Conservation (phyloP, 35 echinoderm and acorn worm species). For the Lytechinus variegatus region DNA sequence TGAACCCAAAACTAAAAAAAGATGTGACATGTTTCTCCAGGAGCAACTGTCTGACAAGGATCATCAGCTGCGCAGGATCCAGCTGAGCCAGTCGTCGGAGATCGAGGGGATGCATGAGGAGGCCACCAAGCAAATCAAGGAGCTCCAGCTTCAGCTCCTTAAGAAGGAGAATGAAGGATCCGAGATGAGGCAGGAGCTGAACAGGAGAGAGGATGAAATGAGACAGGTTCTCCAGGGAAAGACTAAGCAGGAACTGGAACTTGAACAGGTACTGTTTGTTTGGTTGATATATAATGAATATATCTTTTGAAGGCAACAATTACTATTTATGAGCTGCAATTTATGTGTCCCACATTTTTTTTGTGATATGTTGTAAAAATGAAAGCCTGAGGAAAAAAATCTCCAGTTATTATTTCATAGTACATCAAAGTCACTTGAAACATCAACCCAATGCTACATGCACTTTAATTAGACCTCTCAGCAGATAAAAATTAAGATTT, state of each 20-base stretch:
- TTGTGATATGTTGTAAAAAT: no score
- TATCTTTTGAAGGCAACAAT: no score
- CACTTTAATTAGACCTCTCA: no score
- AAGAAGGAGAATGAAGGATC: conserved; percentile 77
- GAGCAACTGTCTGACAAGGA: conserved; percentile 77
- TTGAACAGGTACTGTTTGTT: conserved; percentile 63
- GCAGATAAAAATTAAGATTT: no score
- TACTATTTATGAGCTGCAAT: no score
- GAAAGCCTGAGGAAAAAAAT: no score
- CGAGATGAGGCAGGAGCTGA: conserved; percentile 63
- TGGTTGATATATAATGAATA: neutral
- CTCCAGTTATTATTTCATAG: no score
- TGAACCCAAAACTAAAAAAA: neutral
- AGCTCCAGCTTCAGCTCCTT: conserved; percentile 63
- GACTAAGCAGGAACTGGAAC: conserved; percentile 77
- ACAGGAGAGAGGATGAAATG: conserved; percentile 61
- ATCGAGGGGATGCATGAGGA: conserved; percentile 76
- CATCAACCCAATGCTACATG: no score
- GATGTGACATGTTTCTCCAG: conserved; percentile 18
- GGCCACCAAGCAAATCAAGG: conserved; percentile 70
- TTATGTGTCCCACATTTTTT: no score
- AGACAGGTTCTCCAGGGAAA: conserved; percentile 68
- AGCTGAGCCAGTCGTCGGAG: conserved; percentile 67
- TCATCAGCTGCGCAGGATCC: conserved; percentile 60
- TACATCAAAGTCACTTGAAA: no score